These are phyloP conservation scores for Neosalanx taihuensis DNA, from an alignment of 2,797 vertebrate genomes.

Conservation along the genomic window DNA sequence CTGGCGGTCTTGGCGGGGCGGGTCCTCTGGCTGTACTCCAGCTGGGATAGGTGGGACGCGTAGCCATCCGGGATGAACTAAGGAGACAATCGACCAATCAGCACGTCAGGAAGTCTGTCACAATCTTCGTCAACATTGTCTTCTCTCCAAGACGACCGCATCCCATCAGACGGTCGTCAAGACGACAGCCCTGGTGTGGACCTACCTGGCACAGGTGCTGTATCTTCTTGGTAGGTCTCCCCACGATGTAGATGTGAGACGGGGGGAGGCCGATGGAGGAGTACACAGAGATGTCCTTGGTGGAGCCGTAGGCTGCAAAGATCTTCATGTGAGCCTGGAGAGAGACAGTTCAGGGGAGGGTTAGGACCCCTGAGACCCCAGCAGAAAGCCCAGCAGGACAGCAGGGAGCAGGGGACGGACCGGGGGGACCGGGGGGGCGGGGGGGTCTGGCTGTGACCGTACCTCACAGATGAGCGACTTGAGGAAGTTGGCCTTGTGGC, in stretches of 20 bases:
- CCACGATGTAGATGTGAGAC: conserved; percentile 96
- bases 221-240: conserved; percentile 92
- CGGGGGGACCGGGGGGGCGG: too few relatives aligned
- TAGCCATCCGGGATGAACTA: conserved; percentile 89
- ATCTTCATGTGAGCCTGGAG: conserved; percentile 89
- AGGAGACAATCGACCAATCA: conserved; percentile 11
- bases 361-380: not conserved
- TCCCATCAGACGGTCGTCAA: not conserved
- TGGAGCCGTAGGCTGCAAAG: conserved; percentile 92
- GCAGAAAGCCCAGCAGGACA: not conserved
- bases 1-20: conserved; percentile 87
- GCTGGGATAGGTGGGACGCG: conserved; percentile 90
- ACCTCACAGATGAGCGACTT: conserved; percentile 90
- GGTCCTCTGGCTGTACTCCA: conserved; percentile 90
- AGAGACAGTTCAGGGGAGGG: not conserved
- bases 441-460: not conserved
- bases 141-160: too few relatives aligned
- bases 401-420: too few relatives aligned
- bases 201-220: conserved; percentile 94
- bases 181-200: not conserved
- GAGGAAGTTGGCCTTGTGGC: conserved; percentile 97
- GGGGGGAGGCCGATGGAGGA: conserved; percentile 86
- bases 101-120: not conserved
- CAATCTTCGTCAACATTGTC: too few relatives aligned
- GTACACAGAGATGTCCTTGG: conserved; percentile 95